Evolutionary conservation across 2,113 vertebrate genomes (phyloP).

Genomic region (Vulpes lagopus): DNA sequence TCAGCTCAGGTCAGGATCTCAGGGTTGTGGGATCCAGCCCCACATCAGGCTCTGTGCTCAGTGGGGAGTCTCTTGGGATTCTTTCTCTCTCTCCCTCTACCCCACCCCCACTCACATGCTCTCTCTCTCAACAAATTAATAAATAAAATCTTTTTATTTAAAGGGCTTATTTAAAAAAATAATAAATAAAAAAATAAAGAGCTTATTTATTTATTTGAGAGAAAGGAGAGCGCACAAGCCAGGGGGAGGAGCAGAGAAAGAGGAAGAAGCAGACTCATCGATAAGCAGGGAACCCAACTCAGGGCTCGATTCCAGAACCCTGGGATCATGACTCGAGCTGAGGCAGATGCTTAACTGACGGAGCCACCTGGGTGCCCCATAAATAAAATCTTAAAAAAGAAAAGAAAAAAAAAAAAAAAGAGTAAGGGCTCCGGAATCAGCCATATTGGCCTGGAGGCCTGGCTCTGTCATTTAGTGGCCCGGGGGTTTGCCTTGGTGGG

Average conservation of each 20-base stretch:
- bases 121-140: neutral
- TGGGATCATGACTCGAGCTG: no score
- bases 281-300: no score
- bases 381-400: neutral
- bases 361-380: no score
- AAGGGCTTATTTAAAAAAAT: no score
- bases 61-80: neutral
- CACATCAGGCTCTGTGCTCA: neutral
- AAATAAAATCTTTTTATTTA: neutral
- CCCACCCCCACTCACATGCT: no score
- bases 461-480: rapidly evolving
- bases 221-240: no score
- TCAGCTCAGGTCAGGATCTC: neutral
- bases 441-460: slow-evolving; percentile 29
- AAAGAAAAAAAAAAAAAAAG: neutral
- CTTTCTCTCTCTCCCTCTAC: neutral
- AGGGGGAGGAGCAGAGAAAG: no score
- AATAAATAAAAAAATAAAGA: neutral
- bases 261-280: no score
- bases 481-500: neutral
- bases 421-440: neutral
- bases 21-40: neutral
- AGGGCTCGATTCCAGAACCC: no score
- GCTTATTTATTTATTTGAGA: no score
- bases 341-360: no score